Evolutionary conservation across 2,888 invertebrate genomes (phyloP), one percentile per base, ranked within the genome.

Genomic region (Periphyllus acericola): DNA sequence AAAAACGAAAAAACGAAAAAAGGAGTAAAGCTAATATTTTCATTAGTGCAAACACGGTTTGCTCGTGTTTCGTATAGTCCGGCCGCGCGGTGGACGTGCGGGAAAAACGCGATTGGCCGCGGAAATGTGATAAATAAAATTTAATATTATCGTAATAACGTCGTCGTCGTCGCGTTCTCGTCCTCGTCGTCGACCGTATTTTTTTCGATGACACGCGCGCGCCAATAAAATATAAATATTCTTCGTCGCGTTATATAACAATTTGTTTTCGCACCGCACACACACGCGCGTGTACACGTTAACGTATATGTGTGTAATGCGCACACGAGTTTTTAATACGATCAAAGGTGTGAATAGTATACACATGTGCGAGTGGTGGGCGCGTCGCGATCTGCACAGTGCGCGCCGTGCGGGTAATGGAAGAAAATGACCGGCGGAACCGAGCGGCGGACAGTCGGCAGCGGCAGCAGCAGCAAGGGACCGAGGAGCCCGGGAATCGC

Each of bases 1-100:
- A 46, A 68, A 46, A 80, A 34, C 25, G 34, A 79, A 72, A 79
- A 25, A 60, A 60, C 60, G 46, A 66, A 46, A 75, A 84, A 76
- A 84, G 66, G 60, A 75, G 86, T 87, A 80, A 87, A 87, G 86
- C 87, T 74, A 72, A 87, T 81, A 87, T 87, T 87, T 87, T 87
- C 72, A 80, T 87, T 81, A 80, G 80, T 80, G 87, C 87, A 21
- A 87, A 87, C 87, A 74, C 81, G 80, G 87, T 87, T 80, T 81
- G 87, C 80, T 81, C 87, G 87, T 60, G 87, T 87, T 66, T 60
- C 80, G 80, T 87, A n/a, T n/a, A 14, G 46, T 46, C 72, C 79
- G 71, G 32, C 75, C 60, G 60, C 40, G 74, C 60, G 79, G 40
- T 66, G 74, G 32, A 6, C 60, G 40, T 76, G 84, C 87, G 80